These are phyloP conservation scores for Symphodus melops DNA, from an alignment of 2,113 vertebrate genomes.

Conservation along the genomic window DNA sequence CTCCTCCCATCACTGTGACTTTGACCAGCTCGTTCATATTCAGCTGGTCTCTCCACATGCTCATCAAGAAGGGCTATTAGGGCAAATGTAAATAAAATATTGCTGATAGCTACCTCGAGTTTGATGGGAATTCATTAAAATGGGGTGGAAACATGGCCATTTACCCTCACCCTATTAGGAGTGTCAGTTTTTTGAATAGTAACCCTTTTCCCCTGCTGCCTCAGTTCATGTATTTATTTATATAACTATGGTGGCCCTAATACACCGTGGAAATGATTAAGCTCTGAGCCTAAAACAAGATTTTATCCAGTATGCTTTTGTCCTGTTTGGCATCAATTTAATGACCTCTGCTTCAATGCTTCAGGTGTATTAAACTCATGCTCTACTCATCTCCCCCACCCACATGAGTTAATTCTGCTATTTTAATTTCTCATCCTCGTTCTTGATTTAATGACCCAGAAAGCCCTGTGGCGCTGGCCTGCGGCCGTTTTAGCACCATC, in stretches of 20 bases:
- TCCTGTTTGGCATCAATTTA: constrained; percentile 12
- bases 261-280: background rate
- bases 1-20: constrained; percentile 31
- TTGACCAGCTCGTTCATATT: background rate
- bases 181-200: too few species aligned
- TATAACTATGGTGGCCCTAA: background rate
- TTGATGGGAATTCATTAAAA: too few species aligned
- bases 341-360: constrained; percentile 14
- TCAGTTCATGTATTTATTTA: too few species aligned
- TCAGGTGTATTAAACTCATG: constrained; percentile 6
- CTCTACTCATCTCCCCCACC: background rate
- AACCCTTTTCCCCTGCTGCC: too few species aligned
- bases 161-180: too few species aligned
- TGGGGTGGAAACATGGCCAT: too few species aligned
- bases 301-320: background rate
- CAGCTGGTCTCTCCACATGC: constrained; percentile 6
- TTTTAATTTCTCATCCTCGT: constrained; percentile 32
- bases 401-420: constrained; percentile 19
- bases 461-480: constrained; percentile 13
- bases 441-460: constrained; percentile 40
- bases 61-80: too few species aligned
- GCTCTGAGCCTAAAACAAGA: background rate
- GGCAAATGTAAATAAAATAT: too few species aligned
- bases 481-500: constrained; percentile 30
- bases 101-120: too few species aligned